These are phyloP conservation scores for Lasius fuliginosus DNA, from an alignment of 2,888 invertebrate species.

Conservation along the genomic window DNA sequence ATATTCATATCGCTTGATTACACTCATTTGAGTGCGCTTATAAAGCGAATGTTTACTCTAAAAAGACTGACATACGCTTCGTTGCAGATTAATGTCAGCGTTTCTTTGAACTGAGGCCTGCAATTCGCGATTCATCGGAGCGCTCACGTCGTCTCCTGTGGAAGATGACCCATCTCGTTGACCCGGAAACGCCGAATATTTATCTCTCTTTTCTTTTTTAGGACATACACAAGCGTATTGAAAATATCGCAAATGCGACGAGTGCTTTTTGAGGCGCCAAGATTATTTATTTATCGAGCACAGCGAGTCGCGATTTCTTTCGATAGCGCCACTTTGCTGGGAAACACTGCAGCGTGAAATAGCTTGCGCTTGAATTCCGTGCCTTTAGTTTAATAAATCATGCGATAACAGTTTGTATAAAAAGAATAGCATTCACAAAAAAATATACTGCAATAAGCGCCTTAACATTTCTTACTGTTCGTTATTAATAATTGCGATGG, in stretches of 20 bases:
- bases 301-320: slow-evolving; percentile 10
- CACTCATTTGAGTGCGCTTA: slow-evolving; percentile 12
- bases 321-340: neutral
- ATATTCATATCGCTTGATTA: slow-evolving; percentile 25
- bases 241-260: slow-evolving; percentile 7
- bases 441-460: slow-evolving; percentile 28
- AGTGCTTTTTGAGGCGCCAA: slow-evolving; percentile 6
- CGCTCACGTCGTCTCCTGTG: neutral
- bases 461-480: slow-evolving; percentile 35
- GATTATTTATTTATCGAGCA: slow-evolving; percentile 33
- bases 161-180: slow-evolving; percentile 45
- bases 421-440: slow-evolving; percentile 6
- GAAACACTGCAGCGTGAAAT: slow-evolving; percentile 20
- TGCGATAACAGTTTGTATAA: slow-evolving; percentile 17
- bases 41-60: slow-evolving; percentile 35
- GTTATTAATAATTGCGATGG: slow-evolving; percentile 23
- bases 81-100: slow-evolving; percentile 31
- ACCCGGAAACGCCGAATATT: slow-evolving; percentile 25
- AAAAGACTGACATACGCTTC: slow-evolving; percentile 24
- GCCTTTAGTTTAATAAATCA: slow-evolving; percentile 39
- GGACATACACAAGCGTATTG: neutral
- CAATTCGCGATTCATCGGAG: slow-evolving; percentile 29
- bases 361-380: slow-evolving; percentile 1
- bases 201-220: neutral
- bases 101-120: slow-evolving; percentile 32